Evolutionary conservation across 1,140 invertebrate genomes (phyloP).

Genomic region (Lordiphosa stackelbergi): DNA sequence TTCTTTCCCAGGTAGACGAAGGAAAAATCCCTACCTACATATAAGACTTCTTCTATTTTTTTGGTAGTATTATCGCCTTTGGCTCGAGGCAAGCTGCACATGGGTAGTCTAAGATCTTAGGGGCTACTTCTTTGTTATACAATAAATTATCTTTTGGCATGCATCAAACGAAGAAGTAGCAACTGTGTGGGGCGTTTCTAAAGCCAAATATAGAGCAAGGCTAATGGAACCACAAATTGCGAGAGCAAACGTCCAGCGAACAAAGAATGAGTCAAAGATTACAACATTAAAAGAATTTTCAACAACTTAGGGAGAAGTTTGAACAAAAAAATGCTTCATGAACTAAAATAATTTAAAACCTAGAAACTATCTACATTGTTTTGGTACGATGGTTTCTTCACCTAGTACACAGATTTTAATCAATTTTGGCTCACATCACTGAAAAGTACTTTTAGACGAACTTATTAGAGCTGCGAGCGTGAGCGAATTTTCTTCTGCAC

Average conservation of each 20-base stretch:
- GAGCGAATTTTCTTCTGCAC: too few relatives aligned
- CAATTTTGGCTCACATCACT: too few relatives aligned
- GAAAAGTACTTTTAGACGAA: too few relatives aligned
- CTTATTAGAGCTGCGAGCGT: too few relatives aligned
- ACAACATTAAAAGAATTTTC: too few relatives aligned
- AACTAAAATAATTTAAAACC: too few relatives aligned
- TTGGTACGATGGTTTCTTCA: too few relatives aligned
- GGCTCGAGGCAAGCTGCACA: constrained; percentile 47
- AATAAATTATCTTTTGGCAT: constrained; percentile 51
- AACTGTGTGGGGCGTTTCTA: constrained; percentile 28
- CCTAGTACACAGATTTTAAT: too few relatives aligned
- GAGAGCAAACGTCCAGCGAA: constrained; percentile 14
- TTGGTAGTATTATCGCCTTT: constrained; percentile 24
- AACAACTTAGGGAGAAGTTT: too few relatives aligned
- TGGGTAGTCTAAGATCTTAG: constrained; percentile 10
- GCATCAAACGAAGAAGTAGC: not conserved
- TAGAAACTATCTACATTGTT: too few relatives aligned
- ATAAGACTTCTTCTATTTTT: not conserved
- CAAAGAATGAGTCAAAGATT: constrained; percentile 11
- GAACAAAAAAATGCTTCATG: too few relatives aligned
- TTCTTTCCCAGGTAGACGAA: constrained; percentile 44
- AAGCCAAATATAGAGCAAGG: constrained; percentile 44
- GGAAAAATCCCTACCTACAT: constrained; percentile 55
- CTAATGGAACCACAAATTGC: constrained; percentile 24
- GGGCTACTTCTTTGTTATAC: constrained; percentile 12